Base-by-base conservation (phyloP, 2,113 vertebrate genomes). In the Cochlearius cochlearius region DNA sequence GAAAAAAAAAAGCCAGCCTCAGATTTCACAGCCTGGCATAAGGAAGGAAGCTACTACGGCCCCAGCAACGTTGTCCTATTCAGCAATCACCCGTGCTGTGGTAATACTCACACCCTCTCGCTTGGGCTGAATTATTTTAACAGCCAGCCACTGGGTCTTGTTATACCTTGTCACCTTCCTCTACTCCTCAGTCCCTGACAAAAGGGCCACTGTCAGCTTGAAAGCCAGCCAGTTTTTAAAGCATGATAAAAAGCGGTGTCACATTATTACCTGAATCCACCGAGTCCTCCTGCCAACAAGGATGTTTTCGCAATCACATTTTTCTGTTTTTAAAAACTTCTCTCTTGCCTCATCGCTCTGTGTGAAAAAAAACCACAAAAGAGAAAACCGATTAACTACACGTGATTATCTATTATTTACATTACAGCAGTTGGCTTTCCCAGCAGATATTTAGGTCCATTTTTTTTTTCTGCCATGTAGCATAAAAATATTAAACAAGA, bases 261-360 rank as follows among this genome's bases (percentile, higher is more conserved):
- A 87, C 45, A 19, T 94, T 87, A 87, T 96, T 97, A 97, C 95
- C 96, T 97, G 92, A 91, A 91, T 95, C 86, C 94, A 95, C 91
- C 1, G 13, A 96, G 71, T 95, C 86, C 84, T 92, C 80, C 93
- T 91, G 91, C 63, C 92, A 95, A 49, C 63, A 94, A 20, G 1
- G 79, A 45, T 11, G 88, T 87, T 95, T 91, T 56, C 26, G 25
- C 91, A 96, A 96, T 96, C 96, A 97, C 97, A 96, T 97, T 92
- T 97, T 97, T 92, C 88, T 91, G 84, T 69, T 94, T 81, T 85
- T 92, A 95, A 94, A 94, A 97, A 87, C 73, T 93, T 90, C 89
- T 87, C 62, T 96, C 92, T 95, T 87, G 88, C 91, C 66, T 96
- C 95, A 94, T 97, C 3, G 62, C 92, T 88, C 94, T 96, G 89